Evolutionary conservation across 2,888 invertebrate genomes (phyloP), one percentile per base, ranked within the genome.

Genomic region (Melieria crassipennis): DNA sequence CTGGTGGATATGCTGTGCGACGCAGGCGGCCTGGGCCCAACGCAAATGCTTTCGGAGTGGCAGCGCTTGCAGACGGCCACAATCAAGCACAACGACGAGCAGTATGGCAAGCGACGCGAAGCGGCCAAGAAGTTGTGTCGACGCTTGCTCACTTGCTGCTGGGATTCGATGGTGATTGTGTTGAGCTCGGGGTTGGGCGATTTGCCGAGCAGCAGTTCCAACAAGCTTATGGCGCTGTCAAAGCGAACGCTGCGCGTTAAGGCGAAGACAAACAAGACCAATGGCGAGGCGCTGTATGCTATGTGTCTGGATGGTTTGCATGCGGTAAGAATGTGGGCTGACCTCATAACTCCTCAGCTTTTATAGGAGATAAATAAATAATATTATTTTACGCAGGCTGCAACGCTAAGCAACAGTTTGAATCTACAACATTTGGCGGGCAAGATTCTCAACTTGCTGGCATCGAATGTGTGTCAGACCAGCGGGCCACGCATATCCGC

Each of bases 381-480:
- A 63, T 42, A 10, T 63, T 30, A 48, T 58, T n/a, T n/a, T n/a
- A 7, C 46, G 50, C 77, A 92, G 90, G 96, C 97, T 30, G 97
- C 97, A 13, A 92, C 93, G 78, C 90, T 98, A 65, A 95, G 97
- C 86, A 97, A 96, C 83, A 91, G 92, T 4, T 88, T 97, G 73
- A 95, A 94, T 76, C 88, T 98, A 56, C 97, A 98, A 87, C 93
- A 92, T 79, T 90, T 97, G 62, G 97, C 97, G 83, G 97, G 96
- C 68, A 94, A 94, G 78, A 95, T 98, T 75, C 91, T 98, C 77
- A 92, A 94, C 6, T 88, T 96, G 45, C 86, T 98, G 63, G 95
- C 96, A 0, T 92, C 93, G 72, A 95, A 97, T 1, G 96, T 97
- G 0, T 97, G 97, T 81, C 94, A 93, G 79, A 91, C 91, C 4